Evolutionary conservation across 2,888 invertebrate species (phyloP), one percentile per base, ranked within the genome.

Genomic region (Clistopyga incitator): DNA sequence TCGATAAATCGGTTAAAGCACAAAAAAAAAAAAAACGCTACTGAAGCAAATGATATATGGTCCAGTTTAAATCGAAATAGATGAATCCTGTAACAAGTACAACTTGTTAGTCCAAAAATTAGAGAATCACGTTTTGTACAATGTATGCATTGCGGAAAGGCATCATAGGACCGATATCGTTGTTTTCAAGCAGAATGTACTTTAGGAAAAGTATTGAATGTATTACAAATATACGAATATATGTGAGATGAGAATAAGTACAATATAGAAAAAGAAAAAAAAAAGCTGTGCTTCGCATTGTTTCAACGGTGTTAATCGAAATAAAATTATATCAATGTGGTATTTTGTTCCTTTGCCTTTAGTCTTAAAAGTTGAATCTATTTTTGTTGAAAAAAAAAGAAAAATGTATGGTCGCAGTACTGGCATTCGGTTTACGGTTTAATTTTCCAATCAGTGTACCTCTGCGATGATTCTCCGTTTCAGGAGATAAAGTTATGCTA

Each of bases 281-380:
- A 82, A 88, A 88, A 82, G 86, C 78, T 86, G 88, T 88, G 87
- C 87, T 89, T 89, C 84, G 81, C 88, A 85, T 89, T 90, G 88
- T 90, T 89, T 87, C 87, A 86, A 86, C 88, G 86, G 87, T 89
- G 88, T 84, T 78, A 68, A 88, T 89, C 87, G 85, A 89, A 90
- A 89, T 89, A 90, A 89, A 89, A 82, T 82, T 45, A 83, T 84
- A 76, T 86, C 67, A 81, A 82, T 84, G 84, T 84, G 70, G 77
- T 77, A 85, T 77, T 54, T 71, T 25, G 72, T 79, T 82, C 34
- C 68, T 38, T 72, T 78, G 61, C 59, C 18, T 56, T 64, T n/a
- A 65, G 47, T 67, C 20, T 67, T 15, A 6, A 45, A 50, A 13
- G 38, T 20, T 18, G 15, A n/a, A 29, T 72, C 34, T 8, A 29